Evolutionary conservation across 2,113 vertebrate genomes (phyloP).

Genomic region (Benthochromis sp.): DNA sequence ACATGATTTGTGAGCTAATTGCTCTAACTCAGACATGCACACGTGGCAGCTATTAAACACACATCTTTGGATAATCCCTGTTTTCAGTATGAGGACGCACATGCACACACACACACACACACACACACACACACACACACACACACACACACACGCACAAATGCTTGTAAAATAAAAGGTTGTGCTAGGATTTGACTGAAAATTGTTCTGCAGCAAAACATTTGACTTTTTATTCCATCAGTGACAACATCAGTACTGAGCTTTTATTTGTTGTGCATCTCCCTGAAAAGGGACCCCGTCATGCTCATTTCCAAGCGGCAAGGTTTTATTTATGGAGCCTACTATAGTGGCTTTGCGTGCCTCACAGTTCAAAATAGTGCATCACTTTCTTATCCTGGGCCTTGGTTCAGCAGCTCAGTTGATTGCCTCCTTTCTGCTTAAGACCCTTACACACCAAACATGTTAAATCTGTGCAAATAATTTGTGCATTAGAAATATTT

Average conservation of each 20-base stretch:
- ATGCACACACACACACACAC: not conserved
- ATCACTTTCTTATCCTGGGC: not conserved
- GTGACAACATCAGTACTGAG: not conserved
- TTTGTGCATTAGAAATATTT: not conserved
- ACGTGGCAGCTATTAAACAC: slow-evolving; percentile 19
- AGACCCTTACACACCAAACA: not conserved
- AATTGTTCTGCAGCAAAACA: not conserved
- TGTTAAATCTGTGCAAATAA: not conserved
- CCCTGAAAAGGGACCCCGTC: not conserved
- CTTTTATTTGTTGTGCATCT: not conserved
- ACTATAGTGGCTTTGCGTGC: not conserved
- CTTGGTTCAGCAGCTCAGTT: not conserved
- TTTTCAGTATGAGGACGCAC: not conserved
- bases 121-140: not conserved
- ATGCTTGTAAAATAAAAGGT: not conserved
- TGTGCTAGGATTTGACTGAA: not conserved
- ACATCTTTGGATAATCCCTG: slow-evolving; percentile 11
- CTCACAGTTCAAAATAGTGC: not conserved
- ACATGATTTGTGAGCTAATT: slow-evolving; percentile 44
- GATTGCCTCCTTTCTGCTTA: not conserved
- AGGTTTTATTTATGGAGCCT: not conserved
- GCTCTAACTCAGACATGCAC: not conserved
- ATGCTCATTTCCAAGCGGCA: not conserved
- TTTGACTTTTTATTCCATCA: not conserved
- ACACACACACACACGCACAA: not conserved